Base-by-base conservation (phyloP, 2,888 invertebrate genomes). In the Heliconius ismenius region DNA sequence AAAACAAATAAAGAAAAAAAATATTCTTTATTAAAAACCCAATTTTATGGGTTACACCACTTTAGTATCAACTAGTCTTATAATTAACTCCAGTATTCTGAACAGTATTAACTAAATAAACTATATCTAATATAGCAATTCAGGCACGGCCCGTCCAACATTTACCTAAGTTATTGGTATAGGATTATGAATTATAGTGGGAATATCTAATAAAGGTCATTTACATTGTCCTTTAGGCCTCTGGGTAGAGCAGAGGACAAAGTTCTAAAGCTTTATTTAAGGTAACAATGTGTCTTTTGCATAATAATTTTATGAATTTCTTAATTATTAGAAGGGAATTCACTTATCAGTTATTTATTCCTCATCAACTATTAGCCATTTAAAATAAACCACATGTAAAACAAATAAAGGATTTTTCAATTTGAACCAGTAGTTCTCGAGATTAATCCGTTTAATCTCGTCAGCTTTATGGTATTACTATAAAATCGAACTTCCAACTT, bases 91-190 rank as follows among this genome's bases (percentile, higher is more conserved):
- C n/a, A 18, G 10, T 26, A 36, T 36, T 36, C n/a, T 1, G 54
- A 70, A 70, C 58, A 32, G 13, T 32, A 70, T 70, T 58, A 62
- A 60, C 36, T 18, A 63, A 60, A 63, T 39, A 72, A 72, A 72
- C 58, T 58, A 24, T 32, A 58, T 36, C 32, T 36, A 58, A 72
- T 72, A 63, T 62, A 73, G 39, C 28, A 62, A 73, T 73, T 63
- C 73, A 63, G 26, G 73, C 43, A 62, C 73, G 63, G 24, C 65
- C 72, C 65, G 54, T 67, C 43, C 65, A 60, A 65, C 76, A 60
- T 76, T 76, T 76, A 72, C 64, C 58, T 76, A 73, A 76, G 65
- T 73, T 76, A 76, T 73, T 76, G 76, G 43, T 70, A 73, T 64
- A 76, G 26, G 76, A 73, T 73, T 63, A 73, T 63, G 73, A 62